A percentile compares a stretch with the other conserved stretches of the same genome.
Evolutionary conservation across 37 sponge, comb jelly and placozoan genomes (phyloP).

Genomic region (Eunapius fragilis): DNA sequence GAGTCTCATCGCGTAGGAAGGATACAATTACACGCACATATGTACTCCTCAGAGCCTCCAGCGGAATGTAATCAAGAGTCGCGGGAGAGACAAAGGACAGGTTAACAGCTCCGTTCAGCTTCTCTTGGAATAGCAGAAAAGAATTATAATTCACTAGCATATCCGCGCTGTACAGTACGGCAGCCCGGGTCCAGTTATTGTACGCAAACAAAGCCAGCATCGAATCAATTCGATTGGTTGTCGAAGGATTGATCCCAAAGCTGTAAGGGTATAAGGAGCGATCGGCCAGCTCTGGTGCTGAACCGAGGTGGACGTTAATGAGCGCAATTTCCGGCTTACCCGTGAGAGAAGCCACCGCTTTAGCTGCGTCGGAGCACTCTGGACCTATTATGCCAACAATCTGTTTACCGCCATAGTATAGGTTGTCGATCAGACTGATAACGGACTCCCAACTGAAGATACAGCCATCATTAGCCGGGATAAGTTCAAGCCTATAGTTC

Average conservation of each 20-base stretch:
- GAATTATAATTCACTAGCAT: not conserved
- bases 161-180: not conserved
- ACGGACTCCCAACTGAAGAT: too few species aligned
- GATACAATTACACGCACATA: not conserved
- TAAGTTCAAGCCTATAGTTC: too few species aligned
- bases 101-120: not conserved
- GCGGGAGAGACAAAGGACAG: not conserved
- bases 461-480: too few species aligned
- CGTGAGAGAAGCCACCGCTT: too few species aligned
- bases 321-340: too few species aligned
- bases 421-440: too few species aligned
- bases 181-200: not conserved
- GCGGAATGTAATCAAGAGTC: not conserved
- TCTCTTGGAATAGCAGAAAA: not conserved
- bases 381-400: too few species aligned
- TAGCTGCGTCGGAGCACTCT: too few species aligned
- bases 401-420: too few species aligned
- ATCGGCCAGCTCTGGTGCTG: not conserved
- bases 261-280: not conserved
- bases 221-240: not conserved
- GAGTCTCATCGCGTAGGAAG: not conserved
- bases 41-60: not conserved
- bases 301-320: too few species aligned
- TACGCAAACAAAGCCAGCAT: not conserved
- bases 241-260: not conserved